Base-by-base conservation (phyloP, 2,113 vertebrate species). In the Triplophysa dalaica region DNA sequence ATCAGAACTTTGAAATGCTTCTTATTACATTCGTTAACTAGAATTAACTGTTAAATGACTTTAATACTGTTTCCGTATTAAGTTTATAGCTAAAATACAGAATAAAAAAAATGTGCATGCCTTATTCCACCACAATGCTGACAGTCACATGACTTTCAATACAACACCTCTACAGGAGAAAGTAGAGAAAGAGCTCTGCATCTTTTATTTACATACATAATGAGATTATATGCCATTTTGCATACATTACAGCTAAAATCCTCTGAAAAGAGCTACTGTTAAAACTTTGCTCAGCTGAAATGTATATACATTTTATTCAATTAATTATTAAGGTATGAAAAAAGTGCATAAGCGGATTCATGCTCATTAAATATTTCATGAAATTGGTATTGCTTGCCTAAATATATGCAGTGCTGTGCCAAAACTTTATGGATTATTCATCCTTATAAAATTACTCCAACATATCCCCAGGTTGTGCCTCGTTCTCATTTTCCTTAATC, bases 351-450 rank as follows among this genome's bases (percentile, higher is more conserved):
- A 62, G 63, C 65, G 54, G 77, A 56, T 78, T 67, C 68, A 45
- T 48, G 9, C 78, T 61, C 43, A 81, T 84, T 68, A 61, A 14
- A 61, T 63, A 60, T 61, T 75, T 75, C 26, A 78, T 84, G 24
- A 70, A 62, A 67, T 43, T 41, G 26, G 76, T 74, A 84, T 81
- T 75, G 62, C 64, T 73, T 75, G 38, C n/a, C 33, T 81, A 81
- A 78, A 68, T 50, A 62, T 38, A 84, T 81, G 75, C 67, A 82
- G 61, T 74, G 7, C 45, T 80, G 22, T 74, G 50, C 78, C 60
- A 65, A 65, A 62, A 65, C 75, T 80, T 52, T 68, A 77, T 81
- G 38, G 58, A 77, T 77, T 77, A 77, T 77, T 76, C 38, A 79
- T 67, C 70, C 68, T 41, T 16, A 9, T 21, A 58, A 22, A 73